These are phyloP conservation scores for Drosophila setifemur DNA, from an alignment of 1,140 invertebrate genomes.

Conservation along the genomic window DNA sequence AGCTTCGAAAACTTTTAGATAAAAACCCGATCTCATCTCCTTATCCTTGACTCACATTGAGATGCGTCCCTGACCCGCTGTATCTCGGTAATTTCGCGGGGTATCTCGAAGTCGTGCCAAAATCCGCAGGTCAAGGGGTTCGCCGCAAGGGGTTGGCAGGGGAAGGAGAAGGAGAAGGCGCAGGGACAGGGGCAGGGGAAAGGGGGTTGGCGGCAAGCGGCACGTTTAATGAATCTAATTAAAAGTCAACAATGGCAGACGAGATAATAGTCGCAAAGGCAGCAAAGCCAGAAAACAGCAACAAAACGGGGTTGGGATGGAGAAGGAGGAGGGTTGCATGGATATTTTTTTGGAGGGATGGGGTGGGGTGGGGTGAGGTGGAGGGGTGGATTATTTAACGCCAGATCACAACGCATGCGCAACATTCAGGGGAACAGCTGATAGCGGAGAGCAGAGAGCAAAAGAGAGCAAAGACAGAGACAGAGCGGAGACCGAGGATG, in stretches of 20 bases:
- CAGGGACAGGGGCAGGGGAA: no score
- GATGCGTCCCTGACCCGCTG: neutral
- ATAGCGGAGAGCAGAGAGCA: slow-evolving; percentile 17
- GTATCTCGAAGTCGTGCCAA: slow-evolving; percentile 20
- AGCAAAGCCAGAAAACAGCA: slow-evolving; percentile 26
- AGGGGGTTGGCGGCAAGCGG: slow-evolving; percentile 56
- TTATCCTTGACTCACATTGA: neutral
- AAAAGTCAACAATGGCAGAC: slow-evolving; percentile 81
- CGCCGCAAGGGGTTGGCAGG: slow-evolving; percentile 23
- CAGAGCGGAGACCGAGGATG: slow-evolving; percentile 10
- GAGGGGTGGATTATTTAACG: slow-evolving; percentile 6
- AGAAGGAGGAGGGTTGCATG: neutral
- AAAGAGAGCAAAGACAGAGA: slow-evolving; percentile 1
- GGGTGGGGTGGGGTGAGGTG: neutral
- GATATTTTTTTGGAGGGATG: neutral
- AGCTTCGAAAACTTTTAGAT: no score
- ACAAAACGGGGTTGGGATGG: slow-evolving; percentile 1
- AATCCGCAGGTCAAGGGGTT: neutral
- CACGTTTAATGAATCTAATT: slow-evolving; percentile 81
- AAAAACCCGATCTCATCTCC: no score
- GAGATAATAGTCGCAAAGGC: slow-evolving; percentile 69
- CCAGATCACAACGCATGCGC: slow-evolving; percentile 65
- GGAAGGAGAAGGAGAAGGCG: no score
- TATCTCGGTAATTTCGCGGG: slow-evolving; percentile 8
- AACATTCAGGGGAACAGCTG: slow-evolving; percentile 72